Base-by-base conservation (phyloP, 1,140 invertebrate genomes). In the Lucilia cuprina region DNA sequence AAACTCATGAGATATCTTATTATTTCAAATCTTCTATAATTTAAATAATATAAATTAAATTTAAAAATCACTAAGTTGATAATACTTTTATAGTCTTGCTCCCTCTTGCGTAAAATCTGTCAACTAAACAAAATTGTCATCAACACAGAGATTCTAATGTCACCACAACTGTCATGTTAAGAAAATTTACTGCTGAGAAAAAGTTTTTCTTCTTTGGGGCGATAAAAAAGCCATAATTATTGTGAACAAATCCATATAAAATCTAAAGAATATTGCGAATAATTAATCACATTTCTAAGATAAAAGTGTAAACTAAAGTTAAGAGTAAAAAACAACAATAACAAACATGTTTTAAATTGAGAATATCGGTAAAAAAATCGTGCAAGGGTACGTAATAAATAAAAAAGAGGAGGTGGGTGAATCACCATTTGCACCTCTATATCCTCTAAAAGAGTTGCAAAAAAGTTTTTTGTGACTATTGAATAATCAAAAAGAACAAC, bases 321-420 rank as follows among this genome's bases (percentile, higher is more conserved):
- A 21, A 70, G 19, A 70, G 1, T 0, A 21, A 21, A 21, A 70
- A 70, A 21, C 19, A 21, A 1, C 5, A 9, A 70, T 25, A 7
- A 21, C n/a, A 19, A 70, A 70, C 2, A 70, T 70, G 65, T 70
- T 70, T 70, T 70, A 70, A 70, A 70, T 21, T 70, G n/a, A 12
- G 19, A 70, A 70, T 21, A 70, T 9, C n/a, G 21, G 25, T 70
- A 70, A 70, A 70, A 21, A 70, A 70, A 70, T 70, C 65, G n/a
- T 70, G 21, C 65, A 70, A 70, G 65, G 65, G 65, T 70, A 49
- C 77, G 77, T 80, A 80, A 80, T 80, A 80, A 80, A 50, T 49
- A 49, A 19, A 80, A 80, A 77, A 49, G 41, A 80, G 75, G 77
- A 49, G 77, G 77, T 80, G 77, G 77, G 77, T 80, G 77, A 80